These are phyloP conservation scores for Hofmannophila pseudospretella DNA, from an alignment of 2,888 invertebrate genomes.

Conservation along the genomic window DNA sequence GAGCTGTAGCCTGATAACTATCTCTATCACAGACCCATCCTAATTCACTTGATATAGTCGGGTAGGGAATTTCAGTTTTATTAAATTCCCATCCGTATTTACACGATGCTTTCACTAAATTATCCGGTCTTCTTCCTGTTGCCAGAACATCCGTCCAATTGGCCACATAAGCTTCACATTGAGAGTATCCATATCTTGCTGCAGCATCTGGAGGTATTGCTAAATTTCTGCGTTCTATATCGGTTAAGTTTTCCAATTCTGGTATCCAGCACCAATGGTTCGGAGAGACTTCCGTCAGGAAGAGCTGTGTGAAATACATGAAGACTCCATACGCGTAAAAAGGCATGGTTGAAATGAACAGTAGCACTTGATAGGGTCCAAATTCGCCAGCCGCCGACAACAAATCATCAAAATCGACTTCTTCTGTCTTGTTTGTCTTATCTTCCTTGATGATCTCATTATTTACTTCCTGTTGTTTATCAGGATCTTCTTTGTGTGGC, in stretches of 20 bases:
- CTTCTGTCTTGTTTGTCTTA: not conserved
- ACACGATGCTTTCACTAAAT: constrained; percentile 39
- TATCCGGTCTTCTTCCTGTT: constrained; percentile 23
- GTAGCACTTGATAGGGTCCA: constrained; percentile 33
- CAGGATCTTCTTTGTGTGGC: not conserved
- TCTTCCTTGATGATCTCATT: not conserved
- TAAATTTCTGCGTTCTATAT: constrained; percentile 27
- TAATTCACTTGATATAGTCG: constrained; percentile 46
- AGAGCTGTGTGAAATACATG: constrained; percentile 37
- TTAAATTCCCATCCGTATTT: constrained; percentile 51
- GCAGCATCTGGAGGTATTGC: constrained; percentile 31
- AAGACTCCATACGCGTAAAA: constrained; percentile 37
- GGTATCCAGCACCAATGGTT: constrained; percentile 45
- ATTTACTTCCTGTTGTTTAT: not conserved
- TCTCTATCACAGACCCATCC: constrained; percentile 51
- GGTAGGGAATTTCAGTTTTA: constrained; percentile 46
- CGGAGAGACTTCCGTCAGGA: constrained; percentile 39
- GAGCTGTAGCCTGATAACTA: constrained; percentile 50
- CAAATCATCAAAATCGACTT: constrained; percentile 37
- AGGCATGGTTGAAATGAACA: constrained; percentile 35
- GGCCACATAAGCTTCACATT: constrained; percentile 35
- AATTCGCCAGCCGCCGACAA: constrained; percentile 38
- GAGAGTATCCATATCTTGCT: constrained; percentile 40
- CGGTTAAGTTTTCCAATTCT: constrained; percentile 35
- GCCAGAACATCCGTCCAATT: constrained; percentile 43